Evolutionary conservation across 2,113 vertebrate species (phyloP).

Genomic region (Nannobrachium achirus): DNA sequence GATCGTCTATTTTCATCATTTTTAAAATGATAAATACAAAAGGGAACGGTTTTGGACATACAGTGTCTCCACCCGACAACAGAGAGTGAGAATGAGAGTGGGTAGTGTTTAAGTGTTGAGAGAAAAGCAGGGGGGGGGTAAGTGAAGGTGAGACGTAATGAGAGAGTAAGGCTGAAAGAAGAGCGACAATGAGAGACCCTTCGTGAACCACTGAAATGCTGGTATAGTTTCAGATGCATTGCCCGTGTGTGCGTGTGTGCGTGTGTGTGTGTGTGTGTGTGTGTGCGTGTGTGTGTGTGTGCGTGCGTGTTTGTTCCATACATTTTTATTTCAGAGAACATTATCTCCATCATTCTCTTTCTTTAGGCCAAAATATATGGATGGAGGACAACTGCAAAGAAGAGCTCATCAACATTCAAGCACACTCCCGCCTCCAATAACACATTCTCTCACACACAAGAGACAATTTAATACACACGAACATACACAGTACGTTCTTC

Average conservation of each 20-base stretch:
- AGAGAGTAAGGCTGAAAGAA: slow-evolving; percentile 14
- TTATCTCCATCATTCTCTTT: not conserved
- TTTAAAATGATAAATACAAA: too few species aligned
- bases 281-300: too few species aligned
- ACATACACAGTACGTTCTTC: too few species aligned
- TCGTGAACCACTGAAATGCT: slow-evolving; percentile 49
- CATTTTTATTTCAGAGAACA: not conserved
- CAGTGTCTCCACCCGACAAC: too few species aligned
- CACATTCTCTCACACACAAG: too few species aligned
- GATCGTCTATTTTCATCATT: too few species aligned
- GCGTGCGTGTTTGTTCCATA: not conserved
- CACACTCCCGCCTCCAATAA: not conserved
- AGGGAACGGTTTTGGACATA: too few species aligned
- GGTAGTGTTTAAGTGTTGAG: not conserved
- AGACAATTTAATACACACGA: too few species aligned
- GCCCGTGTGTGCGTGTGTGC: not conserved
- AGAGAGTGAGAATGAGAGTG: too few species aligned
- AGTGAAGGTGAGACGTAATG: not conserved
- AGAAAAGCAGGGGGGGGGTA: not conserved
- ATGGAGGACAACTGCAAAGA: slow-evolving; percentile 6
- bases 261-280: not conserved
- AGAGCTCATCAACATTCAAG: not conserved
- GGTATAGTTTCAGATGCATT: slow-evolving; percentile 21
- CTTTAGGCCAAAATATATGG: slow-evolving; percentile 3
- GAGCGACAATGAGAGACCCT: slow-evolving; percentile 46